These are phyloP conservation scores for Drosophila yakuba DNA, from an alignment of 1,140 invertebrate genomes.

Conservation along the genomic window DNA sequence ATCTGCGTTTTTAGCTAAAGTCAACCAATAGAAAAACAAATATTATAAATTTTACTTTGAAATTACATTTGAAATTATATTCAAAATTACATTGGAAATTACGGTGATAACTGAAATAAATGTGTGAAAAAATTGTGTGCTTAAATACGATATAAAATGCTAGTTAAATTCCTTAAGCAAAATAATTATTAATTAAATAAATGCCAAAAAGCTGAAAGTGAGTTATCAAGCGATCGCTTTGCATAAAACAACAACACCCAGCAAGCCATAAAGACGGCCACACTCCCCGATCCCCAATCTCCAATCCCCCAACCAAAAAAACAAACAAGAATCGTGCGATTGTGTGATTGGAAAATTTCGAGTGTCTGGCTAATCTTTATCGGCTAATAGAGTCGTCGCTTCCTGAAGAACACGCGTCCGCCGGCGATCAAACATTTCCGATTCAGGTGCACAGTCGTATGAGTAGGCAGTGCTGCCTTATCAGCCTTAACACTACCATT, in stretches of 20 bases:
- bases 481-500: constrained; percentile 17
- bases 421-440: constrained; percentile 45
- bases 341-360: constrained; percentile 63
- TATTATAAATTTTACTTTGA: not conserved
- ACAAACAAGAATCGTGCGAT: constrained; percentile 38
- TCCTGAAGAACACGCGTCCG: constrained; percentile 50
- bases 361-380: constrained; percentile 53
- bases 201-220: not conserved
- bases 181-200: not conserved
- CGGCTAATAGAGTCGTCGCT: constrained; percentile 23
- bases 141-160: not conserved
- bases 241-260: constrained; percentile 22
- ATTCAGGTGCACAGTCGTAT: constrained; percentile 48
- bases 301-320: constrained; percentile 4
- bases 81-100: not conserved
- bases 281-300: not conserved
- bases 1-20: not conserved
- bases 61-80: too few relatives aligned
- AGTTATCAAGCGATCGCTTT: constrained; percentile 21
- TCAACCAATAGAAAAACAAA: not conserved
- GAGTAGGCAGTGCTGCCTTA: constrained; percentile 28
- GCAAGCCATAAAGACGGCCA: constrained; percentile 5
- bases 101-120: not conserved
- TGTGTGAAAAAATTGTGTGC: too few relatives aligned
- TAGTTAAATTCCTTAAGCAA: not conserved